A percentile compares a stretch with the other conserved stretches of the same genome.
phyloP scores from a whole-genome alignment of 2,797 vertebrate species.

The Falco peregrinus region DNA sequence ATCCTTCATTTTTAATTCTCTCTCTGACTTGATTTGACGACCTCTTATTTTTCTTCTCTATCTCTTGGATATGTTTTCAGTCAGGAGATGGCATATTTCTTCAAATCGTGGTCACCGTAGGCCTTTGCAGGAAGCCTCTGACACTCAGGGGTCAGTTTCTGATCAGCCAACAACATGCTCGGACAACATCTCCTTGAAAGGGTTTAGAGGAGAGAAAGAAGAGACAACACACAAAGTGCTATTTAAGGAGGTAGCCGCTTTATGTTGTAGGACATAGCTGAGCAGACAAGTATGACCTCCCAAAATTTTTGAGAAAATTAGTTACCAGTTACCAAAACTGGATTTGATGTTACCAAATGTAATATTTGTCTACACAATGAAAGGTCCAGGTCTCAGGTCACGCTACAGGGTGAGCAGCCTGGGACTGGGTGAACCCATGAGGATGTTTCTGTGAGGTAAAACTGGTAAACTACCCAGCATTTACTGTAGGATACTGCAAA shows the following conservation, averaged over 20 bases:
- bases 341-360: neutral
- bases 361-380: neutral
- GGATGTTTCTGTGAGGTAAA: neutral
- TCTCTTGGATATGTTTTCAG: neutral
- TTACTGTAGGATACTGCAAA: neutral
- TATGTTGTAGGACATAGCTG: neutral
- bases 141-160: neutral
- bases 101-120: neutral
- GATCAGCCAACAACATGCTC: rapidly evolving
- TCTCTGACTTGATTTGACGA: neutral
- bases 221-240: rapidly evolving
- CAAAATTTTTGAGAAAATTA: neutral
- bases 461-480: neutral
- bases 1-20: neutral
- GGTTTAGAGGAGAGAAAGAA: neutral
- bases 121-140: neutral
- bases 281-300: neutral
- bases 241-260: neutral
- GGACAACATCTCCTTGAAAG: neutral
- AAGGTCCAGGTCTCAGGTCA: neutral
- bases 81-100: neutral
- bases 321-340: too few species aligned
- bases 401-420: neutral
- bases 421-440: neutral
- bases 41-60: neutral